These are phyloP conservation scores for Metopia argyrocephala DNA, from an alignment of 2,888 invertebrate genomes.

Conservation along the genomic window DNA sequence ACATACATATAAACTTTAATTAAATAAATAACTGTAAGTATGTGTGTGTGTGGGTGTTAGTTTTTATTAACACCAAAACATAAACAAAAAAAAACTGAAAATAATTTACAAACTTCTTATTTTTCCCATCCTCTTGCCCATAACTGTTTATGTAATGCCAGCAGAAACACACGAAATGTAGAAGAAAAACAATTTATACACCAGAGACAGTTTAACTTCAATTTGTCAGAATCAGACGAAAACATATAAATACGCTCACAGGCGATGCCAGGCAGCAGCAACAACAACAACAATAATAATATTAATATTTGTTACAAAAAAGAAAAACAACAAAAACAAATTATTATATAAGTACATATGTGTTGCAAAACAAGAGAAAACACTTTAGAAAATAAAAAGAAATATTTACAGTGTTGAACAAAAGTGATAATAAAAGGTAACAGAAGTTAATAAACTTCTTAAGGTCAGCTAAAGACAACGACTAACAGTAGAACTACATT, in stretches of 20 bases:
- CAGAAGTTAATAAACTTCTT: not conserved
- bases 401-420: slow-evolving; percentile 14
- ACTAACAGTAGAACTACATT: too few species aligned
- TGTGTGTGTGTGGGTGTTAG: not conserved
- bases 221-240: slow-evolving; percentile 60
- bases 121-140: not conserved
- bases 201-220: slow-evolving; percentile 59
- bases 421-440: not conserved
- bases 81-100: too few species aligned
- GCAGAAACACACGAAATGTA: not conserved
- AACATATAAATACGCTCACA: slow-evolving; percentile 25
- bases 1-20: not conserved
- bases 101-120: slow-evolving; percentile 3
- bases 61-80: slow-evolving; percentile 28
- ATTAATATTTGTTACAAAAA: too few species aligned
- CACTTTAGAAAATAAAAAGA: slow-evolving; percentile 16
- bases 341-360: slow-evolving; percentile 14
- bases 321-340: not conserved
- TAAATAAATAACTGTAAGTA: not conserved
- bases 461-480: too few species aligned
- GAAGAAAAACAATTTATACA: slow-evolving; percentile 16
- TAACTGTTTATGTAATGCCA: slow-evolving; percentile 9
- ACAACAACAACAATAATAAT: slow-evolving; percentile 12
- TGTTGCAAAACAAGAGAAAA: slow-evolving; percentile 37
- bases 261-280: not conserved